Conservation (phyloP, 2,797 vertebrate genomes). For the Okamejei kenojei region DNA sequence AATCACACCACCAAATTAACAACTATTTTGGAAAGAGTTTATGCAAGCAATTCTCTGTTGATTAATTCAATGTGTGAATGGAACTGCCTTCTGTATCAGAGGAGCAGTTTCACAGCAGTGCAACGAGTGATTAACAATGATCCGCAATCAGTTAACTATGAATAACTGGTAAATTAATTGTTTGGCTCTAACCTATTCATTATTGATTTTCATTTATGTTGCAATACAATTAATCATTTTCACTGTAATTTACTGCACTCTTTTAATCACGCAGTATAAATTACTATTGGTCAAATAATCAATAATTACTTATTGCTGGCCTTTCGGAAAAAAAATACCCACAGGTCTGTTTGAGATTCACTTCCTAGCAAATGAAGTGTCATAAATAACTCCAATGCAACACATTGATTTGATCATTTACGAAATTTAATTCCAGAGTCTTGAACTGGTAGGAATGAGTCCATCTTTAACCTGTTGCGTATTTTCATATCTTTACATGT, state of each 20-base stretch:
- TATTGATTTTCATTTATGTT: neutral
- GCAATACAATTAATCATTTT: conserved; percentile 9
- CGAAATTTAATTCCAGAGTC: neutral
- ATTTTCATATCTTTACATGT: neutral
- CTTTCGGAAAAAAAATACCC: neutral
- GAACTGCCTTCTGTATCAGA: neutral
- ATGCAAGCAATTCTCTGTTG: neutral
- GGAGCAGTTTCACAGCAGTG: neutral
- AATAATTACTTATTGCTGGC: neutral
- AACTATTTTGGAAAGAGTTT: neutral
- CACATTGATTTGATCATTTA: neutral
- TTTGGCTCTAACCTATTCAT: neutral
- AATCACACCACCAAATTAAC: conserved; percentile 2
- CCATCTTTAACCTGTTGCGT: no score
- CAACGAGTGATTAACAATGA: conserved; percentile 11
- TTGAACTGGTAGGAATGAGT: neutral
- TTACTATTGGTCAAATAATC: conserved; percentile 27
- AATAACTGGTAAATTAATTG: conserved; percentile 25
- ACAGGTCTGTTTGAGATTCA: neutral
- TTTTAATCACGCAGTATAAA: neutral
- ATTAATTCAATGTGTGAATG: conserved; percentile 2
- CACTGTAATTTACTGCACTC: neutral
- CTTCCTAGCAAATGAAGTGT: neutral
- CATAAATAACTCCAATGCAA: neutral
- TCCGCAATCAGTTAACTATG: neutral